Base-by-base conservation (phyloP, 2,113 vertebrate genomes). In the Patagioenas fasciata region DNA sequence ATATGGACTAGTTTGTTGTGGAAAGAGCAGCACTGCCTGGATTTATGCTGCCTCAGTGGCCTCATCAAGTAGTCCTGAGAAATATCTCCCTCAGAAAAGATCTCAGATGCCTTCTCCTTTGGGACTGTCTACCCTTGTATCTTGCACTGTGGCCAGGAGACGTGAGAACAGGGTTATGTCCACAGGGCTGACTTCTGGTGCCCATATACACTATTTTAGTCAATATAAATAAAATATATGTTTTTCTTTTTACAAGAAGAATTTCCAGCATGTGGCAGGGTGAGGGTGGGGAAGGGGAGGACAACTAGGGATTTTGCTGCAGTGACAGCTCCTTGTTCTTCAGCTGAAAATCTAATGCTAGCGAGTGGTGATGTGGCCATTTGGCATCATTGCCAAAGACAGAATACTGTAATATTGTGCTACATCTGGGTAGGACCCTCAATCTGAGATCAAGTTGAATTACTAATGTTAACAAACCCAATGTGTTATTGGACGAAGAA, bases 271-370 rank as follows among this genome's bases (percentile, higher is more conserved):
- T 17, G 44, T 17, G 18, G 18, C 8, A 10, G 44, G 44, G 44
- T 10, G 18, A 18, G 44, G 44, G 44, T 18, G 7, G 4, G 34
- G 12, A 24, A 3, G 1, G 6, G 6, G 8, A 2, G 13, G 13
- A 53, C 4, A 13, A 12, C 13, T 61, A n/a, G 31, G 4, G 3
- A 26, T 66, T 89, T 93, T 72, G 51, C 32, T 88, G 13, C 36
- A 57, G 32, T 48, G 42, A 15, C 36, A 67, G 5, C 9, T 93
- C 29, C 40, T 71, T 64, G 11, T 51, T 92, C 17, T 48, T 86
- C n/a, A 67, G 0, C 18, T 54, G 29, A 65, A 89, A 88, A 47
- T 36, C 25, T 40, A 38, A 40, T 19, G n/a, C 31, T 65, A 5
- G 50, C 60, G 34, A 62, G 31, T 29, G 32, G 32, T 34, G 40